Base-by-base conservation (phyloP, 2,888 invertebrate species). In the Aradus depressus region DNA sequence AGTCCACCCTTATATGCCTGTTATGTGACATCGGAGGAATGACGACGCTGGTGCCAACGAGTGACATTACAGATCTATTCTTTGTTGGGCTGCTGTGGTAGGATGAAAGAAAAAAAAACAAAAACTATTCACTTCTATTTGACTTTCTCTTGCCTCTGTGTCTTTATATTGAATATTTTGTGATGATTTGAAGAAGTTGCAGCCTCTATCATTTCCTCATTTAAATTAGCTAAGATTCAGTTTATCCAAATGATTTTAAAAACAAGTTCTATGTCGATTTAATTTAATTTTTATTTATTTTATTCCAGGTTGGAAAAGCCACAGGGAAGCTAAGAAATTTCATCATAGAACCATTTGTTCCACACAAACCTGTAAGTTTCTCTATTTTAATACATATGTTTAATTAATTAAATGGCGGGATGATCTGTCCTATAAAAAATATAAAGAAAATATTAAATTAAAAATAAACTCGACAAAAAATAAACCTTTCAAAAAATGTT, bases 311-410 rank as follows among this genome's bases (percentile, higher is more conserved):
- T 58, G 97, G 93, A 25, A 81, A 80, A 51, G 84, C 96, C 0
- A 75, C 72, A 16, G 98, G 98, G 53, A 90, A 88, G 64, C 74
- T 98, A 52, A 76, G 89, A 59, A 85, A 81, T 61, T 98, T 98
- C 68, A 91, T 99, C 58, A 88, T 99, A 50, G 98, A 99, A 67
- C 97, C 97, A 1, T 97, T 98, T 68, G 75, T 97, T 31, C 80
- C 82, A 16, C 96, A 97, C 66, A 78, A 81, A 62, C 79, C 85
- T 70, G 90, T 89, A 64, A 73, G 75, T 62, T 66, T 43, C 12
- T 35, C 42, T 31, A 41, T 34, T 37, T 42, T 42, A 8, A 12
- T 23, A 16, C 19, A 43, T 8, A 31, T 14, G 18, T 18, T 44
- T 18, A 14, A 16, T 4, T 10, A 28, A 28, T 10, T 28, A n/a